These are phyloP conservation scores for Neomorphus geoffroyi DNA, from an alignment of 2,797 vertebrate species.

Conservation along the genomic window DNA sequence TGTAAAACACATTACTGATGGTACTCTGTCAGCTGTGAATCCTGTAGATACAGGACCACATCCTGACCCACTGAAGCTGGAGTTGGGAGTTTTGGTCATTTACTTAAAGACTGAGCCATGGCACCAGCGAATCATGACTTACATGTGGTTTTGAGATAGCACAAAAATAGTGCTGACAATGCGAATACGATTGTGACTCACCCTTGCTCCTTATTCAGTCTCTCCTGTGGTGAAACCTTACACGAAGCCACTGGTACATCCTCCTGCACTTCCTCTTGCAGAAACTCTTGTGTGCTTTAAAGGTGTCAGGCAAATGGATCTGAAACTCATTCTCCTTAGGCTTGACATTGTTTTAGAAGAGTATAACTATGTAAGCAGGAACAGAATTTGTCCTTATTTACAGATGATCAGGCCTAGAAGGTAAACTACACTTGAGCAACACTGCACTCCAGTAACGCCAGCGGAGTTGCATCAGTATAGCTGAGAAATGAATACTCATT, in stretches of 20 bases:
- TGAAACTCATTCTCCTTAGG: not conserved
- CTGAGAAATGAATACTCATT: slow-evolving; percentile 16
- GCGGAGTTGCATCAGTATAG: not conserved
- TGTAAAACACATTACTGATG: not conserved
- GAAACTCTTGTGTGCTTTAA: not conserved
- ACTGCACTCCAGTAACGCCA: not conserved
- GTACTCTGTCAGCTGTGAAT: not conserved
- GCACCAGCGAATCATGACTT: not conserved
- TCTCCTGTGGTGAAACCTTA: not conserved
- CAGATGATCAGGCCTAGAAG: not conserved
- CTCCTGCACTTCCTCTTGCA: not conserved
- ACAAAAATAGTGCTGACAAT: not conserved
- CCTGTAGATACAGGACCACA: not conserved
- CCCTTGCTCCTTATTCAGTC: not conserved
- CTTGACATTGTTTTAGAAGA: not conserved
- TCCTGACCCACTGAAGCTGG: not conserved
- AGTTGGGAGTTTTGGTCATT: not conserved
- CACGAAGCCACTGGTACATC: not conserved
- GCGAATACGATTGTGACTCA: not conserved
- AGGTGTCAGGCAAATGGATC: not conserved
- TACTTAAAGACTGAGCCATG: not conserved
- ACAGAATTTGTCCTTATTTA: not conserved
- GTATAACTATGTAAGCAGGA: not conserved
- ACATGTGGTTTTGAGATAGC: not conserved
- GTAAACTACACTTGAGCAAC: not conserved